Evolutionary conservation across 2,113 vertebrate genomes (phyloP), one percentile per base, ranked within the genome.

Genomic region (Verasper variegatus): DNA sequence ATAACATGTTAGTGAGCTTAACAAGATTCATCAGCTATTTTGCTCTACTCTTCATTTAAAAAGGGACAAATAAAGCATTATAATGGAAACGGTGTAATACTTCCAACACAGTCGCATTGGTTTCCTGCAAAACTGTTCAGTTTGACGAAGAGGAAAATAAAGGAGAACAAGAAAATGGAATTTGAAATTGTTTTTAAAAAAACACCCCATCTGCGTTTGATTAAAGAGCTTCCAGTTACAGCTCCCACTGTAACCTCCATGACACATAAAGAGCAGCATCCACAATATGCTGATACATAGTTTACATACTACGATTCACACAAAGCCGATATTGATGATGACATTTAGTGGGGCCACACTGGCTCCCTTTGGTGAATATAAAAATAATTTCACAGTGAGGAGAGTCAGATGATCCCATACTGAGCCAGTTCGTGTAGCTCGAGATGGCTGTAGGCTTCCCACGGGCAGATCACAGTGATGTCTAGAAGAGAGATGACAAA

Each of bases 401-500:
- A 60, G 31, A 12, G 67, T 93, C 94, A 97, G 86, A 97, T 97
- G 92, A 98, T 97, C 20, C 96, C 96, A 0, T 97, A 97, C 83
- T 97, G 96, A 35, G 95, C 96, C 81, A 97, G 91, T 83, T 97
- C 96, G 14, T 97, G 96, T 64, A 98, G 94, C 89, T 98, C 96
- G 93, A 97, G 92, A 81, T 98, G 97, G 87, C 94, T 97, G 94
- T 96, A 97, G 49, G 96, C 96, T 86, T 98, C 96, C 97, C 97
- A 98, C 0, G 96, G 96, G 72, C 96, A 97, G 93, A 98, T 97
- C 85, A 97, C 95, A 0, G 95, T 98, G 88, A 98, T 95, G 63
- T 98, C 96, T 97, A 23, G 10, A 73, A 71, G 15, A 42, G 2
- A 51, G 57, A 40, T 35, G 74, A 71, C 49, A 14, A 62, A 42